Percentiles rank a stretch among this genome's conserved stretches.
phyloP scores from a whole-genome alignment of 2,888 invertebrate species.

The Archips xylosteana region DNA sequence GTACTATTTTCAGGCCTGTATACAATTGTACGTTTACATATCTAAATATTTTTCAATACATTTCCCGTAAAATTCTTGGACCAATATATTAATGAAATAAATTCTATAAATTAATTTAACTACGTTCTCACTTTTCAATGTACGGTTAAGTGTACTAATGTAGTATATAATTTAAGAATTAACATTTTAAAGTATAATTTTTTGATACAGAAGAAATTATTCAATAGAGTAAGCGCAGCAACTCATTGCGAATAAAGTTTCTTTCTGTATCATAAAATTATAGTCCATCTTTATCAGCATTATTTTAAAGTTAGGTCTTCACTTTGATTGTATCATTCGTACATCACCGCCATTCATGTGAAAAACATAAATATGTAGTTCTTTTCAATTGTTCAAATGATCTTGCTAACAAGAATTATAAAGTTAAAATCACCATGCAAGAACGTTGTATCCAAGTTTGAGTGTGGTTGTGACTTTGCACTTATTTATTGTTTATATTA shows the following conservation, averaged over 20 bases:
- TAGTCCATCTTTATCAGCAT: neutral
- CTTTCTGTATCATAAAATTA: neutral
- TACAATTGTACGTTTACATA: conserved; percentile 18
- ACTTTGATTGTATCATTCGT: neutral
- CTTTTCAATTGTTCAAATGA: neutral
- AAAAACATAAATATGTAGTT: neutral
- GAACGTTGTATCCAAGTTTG: neutral
- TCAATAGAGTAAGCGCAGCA: neutral
- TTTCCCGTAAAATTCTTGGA: conserved; percentile 21
- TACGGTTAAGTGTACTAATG: neutral
- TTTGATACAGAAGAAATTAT: neutral
- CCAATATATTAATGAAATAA: conserved; percentile 13
- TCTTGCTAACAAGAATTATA: neutral
- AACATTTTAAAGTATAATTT: conserved; percentile 1
- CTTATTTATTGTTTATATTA: neutral
- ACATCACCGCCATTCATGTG: no score
- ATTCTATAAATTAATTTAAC: neutral
- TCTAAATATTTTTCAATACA: conserved; percentile 15
- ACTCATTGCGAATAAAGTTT: neutral
- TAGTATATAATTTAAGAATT: neutral
- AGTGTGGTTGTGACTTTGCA: neutral
- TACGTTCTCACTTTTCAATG: conserved; percentile 1
- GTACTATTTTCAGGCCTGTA: conserved; percentile 37
- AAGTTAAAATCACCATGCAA: neutral
- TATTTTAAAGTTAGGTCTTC: neutral